phyloP scores from a whole-genome alignment of 2,888 invertebrate species.

The Archips xylosteana region DNA sequence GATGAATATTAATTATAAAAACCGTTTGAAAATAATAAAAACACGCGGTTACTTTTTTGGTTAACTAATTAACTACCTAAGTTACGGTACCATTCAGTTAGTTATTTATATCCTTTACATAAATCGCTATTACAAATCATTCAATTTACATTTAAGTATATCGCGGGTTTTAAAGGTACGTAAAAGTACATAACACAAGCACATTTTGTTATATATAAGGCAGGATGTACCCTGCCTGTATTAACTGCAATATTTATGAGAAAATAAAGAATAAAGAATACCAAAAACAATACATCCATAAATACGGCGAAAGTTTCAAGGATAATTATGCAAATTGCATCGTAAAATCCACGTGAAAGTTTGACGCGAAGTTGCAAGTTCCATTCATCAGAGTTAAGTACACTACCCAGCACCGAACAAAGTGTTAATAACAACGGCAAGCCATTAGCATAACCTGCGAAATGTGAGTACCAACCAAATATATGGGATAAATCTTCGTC shows the following conservation, averaged over 20 bases:
- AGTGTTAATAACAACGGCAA: conserved; percentile 28
- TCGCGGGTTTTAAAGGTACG: neutral
- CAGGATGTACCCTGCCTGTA: neutral
- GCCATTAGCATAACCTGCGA: conserved; percentile 55
- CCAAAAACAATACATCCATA: neutral
- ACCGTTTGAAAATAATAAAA: neutral
- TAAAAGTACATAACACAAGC: neutral
- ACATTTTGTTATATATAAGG: neutral
- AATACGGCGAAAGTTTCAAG: neutral
- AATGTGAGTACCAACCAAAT: conserved; percentile 79
- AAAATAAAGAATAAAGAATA: neutral
- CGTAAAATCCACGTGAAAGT: neutral
- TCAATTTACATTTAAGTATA: no score
- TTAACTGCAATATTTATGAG: neutral
- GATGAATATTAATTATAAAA: conserved; percentile 2
- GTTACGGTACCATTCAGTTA: neutral
- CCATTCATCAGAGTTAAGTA: neutral
- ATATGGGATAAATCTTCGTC: conserved; percentile 71
- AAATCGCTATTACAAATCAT: no score
- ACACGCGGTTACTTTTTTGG: neutral
- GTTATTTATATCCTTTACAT: neutral
- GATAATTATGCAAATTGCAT: neutral
- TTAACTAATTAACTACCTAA: neutral
- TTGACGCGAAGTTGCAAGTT: neutral
- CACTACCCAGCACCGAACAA: conserved; percentile 31